Evolutionary conservation across 2,113 vertebrate species (phyloP), one percentile per base, ranked within the genome.

Genomic region (Campylomormyrus tamandua): DNA sequence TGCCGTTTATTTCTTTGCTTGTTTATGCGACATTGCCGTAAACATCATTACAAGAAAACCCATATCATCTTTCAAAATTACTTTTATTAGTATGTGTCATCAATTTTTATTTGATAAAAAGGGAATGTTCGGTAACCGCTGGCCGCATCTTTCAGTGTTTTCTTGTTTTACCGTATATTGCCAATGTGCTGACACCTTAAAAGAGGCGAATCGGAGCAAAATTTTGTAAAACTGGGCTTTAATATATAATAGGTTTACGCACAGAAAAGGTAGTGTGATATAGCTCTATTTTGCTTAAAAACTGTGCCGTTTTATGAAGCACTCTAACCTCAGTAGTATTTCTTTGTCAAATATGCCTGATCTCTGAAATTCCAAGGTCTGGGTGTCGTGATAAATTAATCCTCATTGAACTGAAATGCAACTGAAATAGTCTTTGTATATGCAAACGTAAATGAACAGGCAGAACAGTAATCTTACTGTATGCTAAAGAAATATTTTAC

Each of bases 11-110:
- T 45, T 45, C 2, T 95, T 95, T 95, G 56, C 24, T 62, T 62
- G 92, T 95, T 94, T 96, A 91, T 92, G 88, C 89, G 93, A 96
- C 95, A 94, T 94, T 93, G 85, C 19, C 21, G 93, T 96, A 96
- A 98, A 97, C 97, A 97, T 96, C 97, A 97, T 96, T 96, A 97
- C 97, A 97, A 96, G 98, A 96, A 97, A 97, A 97, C 96, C 95
- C 17, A 52, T n/a, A 45, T n/a, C 39, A 83, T 21, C 35, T 17
- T 83, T 48, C 8, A 80, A 88, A 27, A 88, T 77, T 8, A 62
- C 42, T 56, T 52, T 80, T 66, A 49, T 87, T 88, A 70, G 74
- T 39, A 39, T 84, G 52, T 88, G 89, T 89, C 80, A 90, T 58
- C 58, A 90, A 90, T 94, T 66, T 90, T 91, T 53, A 89, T 91